Base-by-base conservation (phyloP, 1,140 invertebrate species). In the Papilio polyxenes region DNA sequence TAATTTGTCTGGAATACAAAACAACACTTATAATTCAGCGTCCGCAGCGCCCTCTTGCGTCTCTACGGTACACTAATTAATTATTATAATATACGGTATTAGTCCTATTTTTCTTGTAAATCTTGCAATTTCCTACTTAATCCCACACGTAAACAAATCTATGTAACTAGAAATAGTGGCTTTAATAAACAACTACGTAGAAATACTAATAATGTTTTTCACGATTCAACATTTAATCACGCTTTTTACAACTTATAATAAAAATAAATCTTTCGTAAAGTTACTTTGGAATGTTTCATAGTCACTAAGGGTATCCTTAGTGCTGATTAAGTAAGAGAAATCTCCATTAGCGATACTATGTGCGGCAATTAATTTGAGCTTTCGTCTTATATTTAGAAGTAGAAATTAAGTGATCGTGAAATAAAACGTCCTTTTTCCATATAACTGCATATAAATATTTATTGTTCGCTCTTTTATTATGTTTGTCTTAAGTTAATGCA, bases 1-100 rank as follows among this genome's bases (percentile, higher is more conserved):
- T 69, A 69, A 69, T 37, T 72, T 72, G 65, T 72, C 5, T 15
- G 65, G 65, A 72, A 72, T 72, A 37, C 65, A 59, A 59, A 59
- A 9, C 8, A 59, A 1, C 65, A 31, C 31, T 72, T 72, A 72
- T 40, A 72, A 72, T 72, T 72, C 65, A 72, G 31, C 65, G 65
- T 40, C 65, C 6, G 65, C 23, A 15, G 31, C 65, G 31, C 65
- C 23, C 23, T 37, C 23, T 1, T 23, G 23, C 65, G 31, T 37
- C 11, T 17, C 65, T 17, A 40, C 65, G 0, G 31, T 7, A 37
- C 31, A 7, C 10, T 37, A 72, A 72, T 37, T 72, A 65, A 65
- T 65, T 65, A 65, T 31, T 31, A 40, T 37, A 72, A 72, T 31
- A 72, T 37, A 72, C 31, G 65, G 11, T 37, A 72, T 72, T 72